Evolutionary conservation across 2,113 vertebrate genomes (phyloP).

Genomic region (Aramus guarauna): DNA sequence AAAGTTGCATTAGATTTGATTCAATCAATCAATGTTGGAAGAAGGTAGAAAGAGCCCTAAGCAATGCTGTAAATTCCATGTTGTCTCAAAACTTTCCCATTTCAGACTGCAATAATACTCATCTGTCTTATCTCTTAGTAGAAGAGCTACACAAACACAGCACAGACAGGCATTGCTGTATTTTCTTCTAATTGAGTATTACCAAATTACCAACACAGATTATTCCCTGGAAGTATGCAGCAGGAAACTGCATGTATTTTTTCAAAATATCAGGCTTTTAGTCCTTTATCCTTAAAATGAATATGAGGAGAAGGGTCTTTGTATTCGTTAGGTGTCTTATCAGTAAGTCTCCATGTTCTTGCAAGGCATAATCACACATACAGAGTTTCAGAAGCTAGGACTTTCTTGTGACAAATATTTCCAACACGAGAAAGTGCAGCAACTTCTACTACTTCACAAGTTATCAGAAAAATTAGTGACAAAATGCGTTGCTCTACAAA

Average conservation of each 20-base stretch:
- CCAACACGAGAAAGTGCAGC: neutral
- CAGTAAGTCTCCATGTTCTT: neutral
- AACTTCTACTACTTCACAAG: neutral
- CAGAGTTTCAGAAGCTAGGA: neutral
- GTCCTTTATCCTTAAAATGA: neutral
- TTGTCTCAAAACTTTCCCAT: neutral
- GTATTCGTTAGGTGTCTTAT: neutral
- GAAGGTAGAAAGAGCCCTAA: neutral
- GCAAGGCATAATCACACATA: neutral
- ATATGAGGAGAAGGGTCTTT: neutral
- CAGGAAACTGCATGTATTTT: neutral
- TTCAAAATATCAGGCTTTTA: neutral
- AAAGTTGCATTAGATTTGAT: neutral
- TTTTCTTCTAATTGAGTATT: neutral
- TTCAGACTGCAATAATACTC: neutral
- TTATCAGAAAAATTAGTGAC: neutral
- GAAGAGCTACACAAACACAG: neutral
- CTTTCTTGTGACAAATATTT: neutral
- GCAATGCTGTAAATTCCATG: neutral
- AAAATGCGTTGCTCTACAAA: neutral
- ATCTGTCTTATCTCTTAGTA: neutral
- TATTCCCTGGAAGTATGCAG: neutral
- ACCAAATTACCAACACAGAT: neutral
- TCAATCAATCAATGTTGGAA: neutral
- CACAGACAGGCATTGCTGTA: neutral